Conservation (phyloP, 2,797 vertebrate species). For the Micropoecilia bifurca region DNA sequence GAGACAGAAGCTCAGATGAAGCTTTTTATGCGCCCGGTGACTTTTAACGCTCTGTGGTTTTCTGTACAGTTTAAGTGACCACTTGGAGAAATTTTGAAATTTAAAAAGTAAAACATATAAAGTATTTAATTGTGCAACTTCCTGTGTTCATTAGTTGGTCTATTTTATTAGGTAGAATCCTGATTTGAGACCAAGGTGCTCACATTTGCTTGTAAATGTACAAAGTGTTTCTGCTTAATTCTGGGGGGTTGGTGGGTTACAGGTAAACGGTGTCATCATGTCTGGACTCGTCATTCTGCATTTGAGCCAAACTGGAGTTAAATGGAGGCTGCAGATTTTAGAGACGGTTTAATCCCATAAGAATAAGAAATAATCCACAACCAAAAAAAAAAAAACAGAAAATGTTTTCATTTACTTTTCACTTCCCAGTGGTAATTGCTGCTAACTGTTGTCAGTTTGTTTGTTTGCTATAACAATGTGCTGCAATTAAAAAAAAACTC, state of each 20-base stretch:
- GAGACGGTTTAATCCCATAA: slow-evolving; percentile 20
- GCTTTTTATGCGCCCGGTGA: not conserved
- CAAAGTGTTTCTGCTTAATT: slow-evolving; percentile 10
- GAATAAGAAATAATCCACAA: slow-evolving; percentile 8
- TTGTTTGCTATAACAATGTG: not conserved
- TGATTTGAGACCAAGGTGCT: not conserved
- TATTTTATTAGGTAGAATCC: not conserved
- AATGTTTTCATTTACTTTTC: not conserved
- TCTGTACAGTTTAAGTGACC: not conserved
- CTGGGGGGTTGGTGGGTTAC: slow-evolving; percentile 3
- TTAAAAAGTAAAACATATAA: not conserved
- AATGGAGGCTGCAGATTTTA: slow-evolving; percentile 32
- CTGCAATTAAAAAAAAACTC: not conserved
- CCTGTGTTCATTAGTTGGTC: not conserved
- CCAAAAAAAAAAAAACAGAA: not conserved
- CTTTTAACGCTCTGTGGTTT: not conserved
- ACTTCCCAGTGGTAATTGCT: not conserved
- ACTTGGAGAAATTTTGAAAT: not conserved
- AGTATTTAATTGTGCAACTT: not conserved
- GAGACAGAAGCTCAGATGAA: slow-evolving; percentile 50
- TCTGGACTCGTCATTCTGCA: slow-evolving; percentile 30
- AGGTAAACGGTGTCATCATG: slow-evolving; percentile 16
- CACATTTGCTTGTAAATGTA: not conserved
- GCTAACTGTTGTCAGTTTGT: not conserved
- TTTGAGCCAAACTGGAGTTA: slow-evolving; percentile 30